Conservation (phyloP, 2,113 vertebrate genomes). For the Callospermophilus lateralis region DNA sequence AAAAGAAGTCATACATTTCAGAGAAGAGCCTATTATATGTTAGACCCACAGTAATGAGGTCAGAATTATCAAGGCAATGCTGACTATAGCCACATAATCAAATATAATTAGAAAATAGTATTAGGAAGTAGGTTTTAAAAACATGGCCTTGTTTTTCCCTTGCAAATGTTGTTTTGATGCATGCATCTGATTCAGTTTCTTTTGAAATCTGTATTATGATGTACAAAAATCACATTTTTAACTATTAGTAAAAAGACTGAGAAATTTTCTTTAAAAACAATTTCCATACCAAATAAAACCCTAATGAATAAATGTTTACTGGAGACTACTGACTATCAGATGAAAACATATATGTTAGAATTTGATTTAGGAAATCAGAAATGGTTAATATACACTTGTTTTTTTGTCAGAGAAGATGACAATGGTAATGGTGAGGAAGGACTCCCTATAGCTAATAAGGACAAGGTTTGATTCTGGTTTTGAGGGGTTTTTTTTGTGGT, state of each 20-base stretch:
- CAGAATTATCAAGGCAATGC: background rate
- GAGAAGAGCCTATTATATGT: background rate
- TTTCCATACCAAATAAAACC: background rate
- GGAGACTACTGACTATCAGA: background rate
- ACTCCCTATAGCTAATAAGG: background rate
- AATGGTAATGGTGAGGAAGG: background rate
- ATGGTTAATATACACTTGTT: background rate
- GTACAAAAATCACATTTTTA: background rate
- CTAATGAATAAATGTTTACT: background rate
- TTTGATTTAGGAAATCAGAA: background rate
- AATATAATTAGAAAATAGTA: background rate
- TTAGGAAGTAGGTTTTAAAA: background rate
- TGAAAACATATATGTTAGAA: background rate
- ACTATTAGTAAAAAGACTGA: background rate
- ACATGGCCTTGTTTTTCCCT: background rate
- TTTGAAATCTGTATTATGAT: background rate
- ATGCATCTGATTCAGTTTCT: background rate
- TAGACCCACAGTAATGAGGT: background rate
- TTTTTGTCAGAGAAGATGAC: background rate
- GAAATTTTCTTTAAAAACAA: background rate
- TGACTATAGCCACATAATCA: background rate
- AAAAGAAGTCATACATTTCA: background rate
- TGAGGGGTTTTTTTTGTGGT: background rate
- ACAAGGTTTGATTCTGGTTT: background rate
- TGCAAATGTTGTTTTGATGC: conserved; percentile 3